phyloP scores from a whole-genome alignment of 2,113 vertebrate species.

The Myodes glareolus region DNA sequence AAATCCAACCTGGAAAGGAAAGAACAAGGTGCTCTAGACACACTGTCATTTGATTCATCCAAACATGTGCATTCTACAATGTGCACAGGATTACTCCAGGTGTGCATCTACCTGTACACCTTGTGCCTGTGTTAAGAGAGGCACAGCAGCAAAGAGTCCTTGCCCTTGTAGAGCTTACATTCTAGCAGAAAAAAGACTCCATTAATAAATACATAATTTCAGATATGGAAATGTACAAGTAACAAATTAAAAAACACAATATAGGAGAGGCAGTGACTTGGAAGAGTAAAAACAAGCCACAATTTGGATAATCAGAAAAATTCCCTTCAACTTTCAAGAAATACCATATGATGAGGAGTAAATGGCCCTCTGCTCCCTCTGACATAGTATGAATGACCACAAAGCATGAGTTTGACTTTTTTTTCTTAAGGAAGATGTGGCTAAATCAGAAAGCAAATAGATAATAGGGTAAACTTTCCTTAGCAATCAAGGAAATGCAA shows the following conservation, averaged over 20 bases:
- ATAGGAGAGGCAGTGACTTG: constrained; percentile 4
- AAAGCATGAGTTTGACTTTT: not conserved
- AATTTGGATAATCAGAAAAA: constrained; percentile 17
- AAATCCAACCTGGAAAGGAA: constrained; percentile 40
- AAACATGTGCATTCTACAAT: constrained; percentile 19
- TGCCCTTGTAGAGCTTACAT: constrained; percentile 58
- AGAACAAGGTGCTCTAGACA: constrained; percentile 7
- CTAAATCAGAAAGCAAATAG: constrained; percentile 7
- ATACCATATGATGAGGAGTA: not conserved
- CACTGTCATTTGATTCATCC: constrained; percentile 24
- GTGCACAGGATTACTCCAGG: not conserved
- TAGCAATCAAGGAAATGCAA: not conserved
- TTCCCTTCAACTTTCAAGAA: not conserved
- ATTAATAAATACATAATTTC: constrained; percentile 51
- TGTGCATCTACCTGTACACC: not conserved
- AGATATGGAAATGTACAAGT: not conserved
- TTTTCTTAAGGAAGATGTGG: not conserved
- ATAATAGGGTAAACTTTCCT: not conserved
- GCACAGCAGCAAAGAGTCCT: constrained; percentile 34
- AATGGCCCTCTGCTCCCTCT: not conserved
- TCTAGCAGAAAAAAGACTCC: constrained; percentile 34
- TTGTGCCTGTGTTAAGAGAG: not conserved
- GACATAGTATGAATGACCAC: not conserved
- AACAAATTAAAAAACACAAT: constrained; percentile 26
- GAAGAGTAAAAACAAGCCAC: not conserved